These are phyloP conservation scores for Pristionchus fissidentatus DNA, from an alignment of 2,888 invertebrate genomes.

Conservation along the genomic window DNA sequence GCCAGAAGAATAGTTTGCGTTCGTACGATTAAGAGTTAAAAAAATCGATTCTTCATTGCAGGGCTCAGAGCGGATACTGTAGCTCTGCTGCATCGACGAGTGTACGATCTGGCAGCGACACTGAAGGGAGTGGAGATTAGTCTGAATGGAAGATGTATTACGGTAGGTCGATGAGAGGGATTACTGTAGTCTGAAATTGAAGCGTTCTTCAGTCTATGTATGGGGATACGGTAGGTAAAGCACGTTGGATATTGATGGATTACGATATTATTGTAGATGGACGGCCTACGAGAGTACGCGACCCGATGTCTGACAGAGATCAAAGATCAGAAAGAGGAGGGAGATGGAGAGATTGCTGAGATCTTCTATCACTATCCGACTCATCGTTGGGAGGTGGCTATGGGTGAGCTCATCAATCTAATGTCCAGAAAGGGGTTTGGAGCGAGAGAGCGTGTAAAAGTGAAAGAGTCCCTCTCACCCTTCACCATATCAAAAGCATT, in stretches of 20 bases:
- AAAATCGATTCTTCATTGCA: too few relatives aligned
- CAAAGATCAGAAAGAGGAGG: conserved; percentile 88
- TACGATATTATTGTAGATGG: conserved; percentile 79
- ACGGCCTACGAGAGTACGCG: conserved; percentile 93
- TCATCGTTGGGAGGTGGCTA: conserved; percentile 95
- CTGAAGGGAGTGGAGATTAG: conserved; percentile 87
- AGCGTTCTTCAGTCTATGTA: background rate
- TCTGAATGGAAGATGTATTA: conserved; percentile 83
- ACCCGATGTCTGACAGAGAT: conserved; percentile 87
- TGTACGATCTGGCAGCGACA: conserved; percentile 94
- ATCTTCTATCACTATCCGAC: conserved; percentile 67
- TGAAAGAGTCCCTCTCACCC: too few relatives aligned
- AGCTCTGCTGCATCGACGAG: conserved; percentile 79
- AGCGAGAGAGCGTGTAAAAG: too few relatives aligned
- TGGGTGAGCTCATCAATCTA: conserved; percentile 79
- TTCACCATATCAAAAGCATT: too few relatives aligned
- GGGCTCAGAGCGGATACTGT: background rate
- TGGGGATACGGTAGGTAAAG: background rate
- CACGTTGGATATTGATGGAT: background rate
- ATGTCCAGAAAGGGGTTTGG: too few relatives aligned
- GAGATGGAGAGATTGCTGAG: conserved; percentile 80
- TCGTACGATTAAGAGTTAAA: too few relatives aligned
- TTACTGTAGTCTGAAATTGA: background rate
- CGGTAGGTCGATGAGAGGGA: conserved; percentile 9
- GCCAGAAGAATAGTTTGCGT: too few relatives aligned